phyloP scores from a whole-genome alignment of 2,113 vertebrate genomes.

The Engraulis encrasicolus region DNA sequence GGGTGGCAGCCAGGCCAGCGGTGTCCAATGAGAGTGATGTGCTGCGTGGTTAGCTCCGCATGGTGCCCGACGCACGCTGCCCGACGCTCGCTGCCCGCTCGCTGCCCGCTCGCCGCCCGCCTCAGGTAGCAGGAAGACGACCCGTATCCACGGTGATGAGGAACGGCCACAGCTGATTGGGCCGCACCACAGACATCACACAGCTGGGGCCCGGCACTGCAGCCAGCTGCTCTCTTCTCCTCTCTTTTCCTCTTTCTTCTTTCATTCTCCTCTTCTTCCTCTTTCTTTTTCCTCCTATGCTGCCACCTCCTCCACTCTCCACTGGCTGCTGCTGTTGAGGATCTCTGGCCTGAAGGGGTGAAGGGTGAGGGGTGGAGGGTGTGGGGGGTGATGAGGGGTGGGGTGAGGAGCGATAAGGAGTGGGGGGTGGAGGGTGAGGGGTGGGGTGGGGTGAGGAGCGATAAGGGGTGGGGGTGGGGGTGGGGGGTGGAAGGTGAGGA shows the following conservation, averaged over 20 bases:
- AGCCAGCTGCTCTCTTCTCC: background rate
- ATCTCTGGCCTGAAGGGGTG: background rate
- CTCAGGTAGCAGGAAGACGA: background rate
- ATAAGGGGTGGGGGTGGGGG: too few species aligned
- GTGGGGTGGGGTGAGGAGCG: too few species aligned
- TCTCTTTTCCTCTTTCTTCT: background rate
- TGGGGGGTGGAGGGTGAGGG: too few species aligned
- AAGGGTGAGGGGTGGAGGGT: background rate
- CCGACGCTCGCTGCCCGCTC: too few species aligned
- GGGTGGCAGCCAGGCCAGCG: conserved; percentile 1
- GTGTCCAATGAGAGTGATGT: conserved; percentile 10
- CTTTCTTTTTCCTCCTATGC: background rate
- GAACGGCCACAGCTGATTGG: background rate
- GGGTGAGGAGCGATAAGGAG: too few species aligned
- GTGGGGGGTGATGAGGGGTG: too few species aligned
- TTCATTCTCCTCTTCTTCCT: background rate
- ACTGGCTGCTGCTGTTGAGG: background rate
- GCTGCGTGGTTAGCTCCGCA: too few species aligned
- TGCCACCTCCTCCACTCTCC: background rate
- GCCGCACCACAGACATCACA: background rate
- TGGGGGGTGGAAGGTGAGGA: too few species aligned
- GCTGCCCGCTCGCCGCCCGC: too few species aligned
- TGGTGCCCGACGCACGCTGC: too few species aligned
- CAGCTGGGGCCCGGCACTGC: conserved; percentile 8
- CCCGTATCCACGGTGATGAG: background rate